Evolutionary conservation across 2,797 vertebrate species (phyloP), one percentile per base, ranked within the genome.

Genomic region (Clarias pachynema): DNA sequence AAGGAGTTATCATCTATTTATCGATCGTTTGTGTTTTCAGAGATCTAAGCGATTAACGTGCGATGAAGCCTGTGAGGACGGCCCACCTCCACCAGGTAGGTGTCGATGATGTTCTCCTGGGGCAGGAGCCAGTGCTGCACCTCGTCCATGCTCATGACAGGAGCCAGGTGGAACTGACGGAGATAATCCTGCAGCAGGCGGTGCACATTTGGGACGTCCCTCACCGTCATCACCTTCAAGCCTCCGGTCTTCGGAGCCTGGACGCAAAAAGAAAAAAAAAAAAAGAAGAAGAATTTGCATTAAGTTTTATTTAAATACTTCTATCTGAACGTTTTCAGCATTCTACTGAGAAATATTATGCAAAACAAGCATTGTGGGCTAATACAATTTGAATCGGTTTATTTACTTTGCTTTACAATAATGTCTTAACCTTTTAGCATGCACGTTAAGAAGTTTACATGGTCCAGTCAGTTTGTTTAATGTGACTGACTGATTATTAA

Each of bases 91-190:
- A 99, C 97, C 90, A 99, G 93, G 0, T 94, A 99, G 56, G 98
- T 99, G 94, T 99, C 97, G 0, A 99, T 98, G 91, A 99, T 99
- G 89, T 97, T 99, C 92, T 99, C 97, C 92, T 95, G 96, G 81
- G 98, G 98, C 84, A 97, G 94, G 89, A 99, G 96, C 97, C 97
- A 99, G 93, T 99, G 98, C 62, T 96, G 93, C 87, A 99, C 97
- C 92, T 99, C 98, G 69, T 98, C 97, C 82, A 87, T 91, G 90
- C 92, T 98, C 97, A 99, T 98, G 87, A 94, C 91, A 0, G 98
- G 98, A 0, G 95, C 97, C 93, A 99, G 95, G 94, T 97, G 91
- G 90, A 99, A 99, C 93, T 97, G 97, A 89, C 93, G 96, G 92
- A 99, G 93, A 92, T 99, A 99, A 84, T 96, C 95, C 0, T 91